Conservation (phyloP, 2,113 vertebrate genomes). For the Heterochromis multidens region DNA sequence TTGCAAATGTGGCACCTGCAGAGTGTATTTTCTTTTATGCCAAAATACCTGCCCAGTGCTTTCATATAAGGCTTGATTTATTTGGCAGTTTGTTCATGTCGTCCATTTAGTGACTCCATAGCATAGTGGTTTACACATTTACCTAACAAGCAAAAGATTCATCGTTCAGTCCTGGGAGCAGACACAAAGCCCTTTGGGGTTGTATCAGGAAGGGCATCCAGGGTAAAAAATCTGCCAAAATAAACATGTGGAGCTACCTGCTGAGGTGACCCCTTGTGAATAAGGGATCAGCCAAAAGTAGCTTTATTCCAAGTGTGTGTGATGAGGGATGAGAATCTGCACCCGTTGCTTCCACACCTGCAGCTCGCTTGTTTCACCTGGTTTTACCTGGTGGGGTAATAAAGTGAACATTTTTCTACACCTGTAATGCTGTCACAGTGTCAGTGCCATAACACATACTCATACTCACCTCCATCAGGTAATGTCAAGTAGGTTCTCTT, state of each 20-base stretch:
- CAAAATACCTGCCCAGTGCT: not conserved
- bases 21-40: not conserved
- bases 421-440: not conserved
- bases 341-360: not conserved
- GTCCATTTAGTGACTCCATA: not conserved
- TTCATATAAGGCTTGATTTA: not conserved
- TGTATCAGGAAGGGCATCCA: not conserved
- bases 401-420: not conserved
- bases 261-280: not conserved
- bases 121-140: not conserved
- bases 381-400: not conserved
- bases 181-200: not conserved
- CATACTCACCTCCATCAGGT: not conserved
- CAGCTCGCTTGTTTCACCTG: not conserved
- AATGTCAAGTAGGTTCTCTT: not conserved
- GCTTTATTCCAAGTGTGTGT: not conserved
- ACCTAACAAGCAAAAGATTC: not conserved
- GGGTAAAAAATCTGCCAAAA: not conserved
- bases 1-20: not conserved
- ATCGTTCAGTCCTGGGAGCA: not conserved
- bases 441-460: not conserved
- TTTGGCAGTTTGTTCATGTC: not conserved
- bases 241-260: too few species aligned
- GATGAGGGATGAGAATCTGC: not conserved
- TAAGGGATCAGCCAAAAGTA: not conserved